Evolutionary conservation across 1,140 invertebrate genomes (phyloP).

Genomic region (Zaprionus taronus): DNA sequence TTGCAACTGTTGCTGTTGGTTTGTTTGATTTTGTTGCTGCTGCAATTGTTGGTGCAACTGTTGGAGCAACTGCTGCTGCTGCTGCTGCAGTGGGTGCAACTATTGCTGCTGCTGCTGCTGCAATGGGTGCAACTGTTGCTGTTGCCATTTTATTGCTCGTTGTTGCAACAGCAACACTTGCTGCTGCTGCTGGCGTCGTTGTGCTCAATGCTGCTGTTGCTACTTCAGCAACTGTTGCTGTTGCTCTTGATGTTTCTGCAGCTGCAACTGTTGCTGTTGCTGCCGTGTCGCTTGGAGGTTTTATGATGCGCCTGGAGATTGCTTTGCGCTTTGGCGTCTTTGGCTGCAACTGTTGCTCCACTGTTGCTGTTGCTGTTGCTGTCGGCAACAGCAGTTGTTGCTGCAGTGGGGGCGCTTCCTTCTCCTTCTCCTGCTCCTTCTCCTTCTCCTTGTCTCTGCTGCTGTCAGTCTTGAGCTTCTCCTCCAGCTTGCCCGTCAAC

Average conservation of each 20-base stretch:
- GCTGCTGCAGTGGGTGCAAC: not conserved
- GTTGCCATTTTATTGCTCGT: not conserved
- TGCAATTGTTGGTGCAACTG: slow-evolving; percentile 11
- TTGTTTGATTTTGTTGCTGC: not conserved
- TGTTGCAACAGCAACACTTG: not conserved
- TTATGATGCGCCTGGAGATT: slow-evolving; percentile 71
- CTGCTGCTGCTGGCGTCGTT: not conserved
- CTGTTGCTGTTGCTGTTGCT: slow-evolving; percentile 8
- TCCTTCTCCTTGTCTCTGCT: slow-evolving; percentile 10
- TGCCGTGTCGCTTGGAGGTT: slow-evolving; percentile 27
- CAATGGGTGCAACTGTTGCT: not conserved
- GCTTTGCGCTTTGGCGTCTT: slow-evolving; percentile 78
- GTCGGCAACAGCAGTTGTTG: not conserved
- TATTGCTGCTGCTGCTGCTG: not conserved
- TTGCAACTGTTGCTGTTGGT: not conserved
- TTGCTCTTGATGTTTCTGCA: not conserved
- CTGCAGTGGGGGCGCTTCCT: slow-evolving; percentile 19
- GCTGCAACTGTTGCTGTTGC: not conserved
- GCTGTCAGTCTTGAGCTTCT: slow-evolving; percentile 82
- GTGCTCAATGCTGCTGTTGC: not conserved
- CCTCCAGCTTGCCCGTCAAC: slow-evolving; percentile 85
- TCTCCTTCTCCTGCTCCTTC: not conserved
- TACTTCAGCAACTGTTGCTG: not conserved
- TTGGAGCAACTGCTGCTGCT: not conserved
- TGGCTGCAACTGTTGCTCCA: slow-evolving; percentile 36